Base-by-base conservation (phyloP, 2,888 invertebrate genomes). In the Dynastes maya region DNA sequence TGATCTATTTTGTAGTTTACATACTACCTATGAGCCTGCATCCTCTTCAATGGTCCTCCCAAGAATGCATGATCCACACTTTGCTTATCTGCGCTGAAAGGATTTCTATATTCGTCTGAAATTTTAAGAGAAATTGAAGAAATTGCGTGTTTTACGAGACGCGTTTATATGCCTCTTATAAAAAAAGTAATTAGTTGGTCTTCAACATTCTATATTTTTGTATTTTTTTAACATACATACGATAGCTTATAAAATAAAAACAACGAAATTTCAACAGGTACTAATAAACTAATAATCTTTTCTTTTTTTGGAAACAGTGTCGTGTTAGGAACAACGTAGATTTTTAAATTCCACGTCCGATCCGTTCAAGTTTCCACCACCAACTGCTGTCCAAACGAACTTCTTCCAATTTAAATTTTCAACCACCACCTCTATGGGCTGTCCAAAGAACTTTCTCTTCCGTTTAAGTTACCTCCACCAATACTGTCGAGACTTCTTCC, bases 321-420 rank as follows among this genome's bases (percentile, higher is more conserved):
- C n/a, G n/a, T n/a, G n/a, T n/a, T n/a, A n/a, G n/a, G n/a, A n/a
- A n/a, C n/a, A n/a, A n/a, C n/a, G n/a, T n/a, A n/a, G n/a, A n/a
- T n/a, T n/a, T n/a, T n/a, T n/a, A n/a, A n/a, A n/a, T n/a, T n/a
- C n/a, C n/a, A n/a, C n/a, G n/a, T n/a, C n/a, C n/a, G n/a, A n/a
- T n/a, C 82, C 82, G 6, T 79, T 53, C 55, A 83, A 63, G 58
- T 80, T 79, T 9, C 81, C 82, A 4, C 83, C 83, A 13, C 81
- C 83, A 37, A 83, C n/a, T 81, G 11, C 79, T 75, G 32, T 83
- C 82, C n/a, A n/a, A n/a, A n/a, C n/a, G n/a, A n/a, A n/a, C 81
- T 81, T 77, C 83, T 79, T 29, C 82, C 83, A 53, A 53, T 68
- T 68, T 32, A 82, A 74, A 37, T 78, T 78, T 9, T n/a, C n/a